Evolutionary conservation across 2,113 vertebrate genomes (phyloP).

Genomic region (Rhinichthys klamathensis): DNA sequence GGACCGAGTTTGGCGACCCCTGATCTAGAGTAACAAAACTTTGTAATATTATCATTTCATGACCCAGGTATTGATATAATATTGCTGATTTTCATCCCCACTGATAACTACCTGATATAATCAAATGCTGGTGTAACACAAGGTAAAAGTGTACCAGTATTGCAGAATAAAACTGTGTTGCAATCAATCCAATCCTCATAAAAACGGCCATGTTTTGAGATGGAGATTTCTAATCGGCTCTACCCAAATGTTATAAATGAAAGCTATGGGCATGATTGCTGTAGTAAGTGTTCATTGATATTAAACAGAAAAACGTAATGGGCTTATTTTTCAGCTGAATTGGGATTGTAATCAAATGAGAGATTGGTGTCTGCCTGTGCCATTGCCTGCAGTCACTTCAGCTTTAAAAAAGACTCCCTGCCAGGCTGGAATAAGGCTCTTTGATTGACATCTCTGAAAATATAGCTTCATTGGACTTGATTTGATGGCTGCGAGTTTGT

Average conservation of each 20-base stretch:
- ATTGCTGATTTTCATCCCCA: not conserved
- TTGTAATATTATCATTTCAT: not conserved
- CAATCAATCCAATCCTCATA: constrained; percentile 17
- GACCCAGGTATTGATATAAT: not conserved
- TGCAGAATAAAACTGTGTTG: not conserved
- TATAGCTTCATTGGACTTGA: constrained; percentile 20
- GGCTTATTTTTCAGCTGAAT: constrained; percentile 13
- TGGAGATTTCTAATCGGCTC: constrained; percentile 24
- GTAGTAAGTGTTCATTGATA: not conserved
- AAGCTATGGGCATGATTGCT: not conserved
- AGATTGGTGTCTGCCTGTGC: not conserved
- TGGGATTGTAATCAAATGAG: not conserved
- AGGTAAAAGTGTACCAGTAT: not conserved
- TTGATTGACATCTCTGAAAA: constrained; percentile 20
- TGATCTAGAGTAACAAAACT: not conserved
- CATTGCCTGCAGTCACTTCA: not conserved
- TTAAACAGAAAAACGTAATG: constrained; percentile 6
- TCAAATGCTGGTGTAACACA: not conserved
- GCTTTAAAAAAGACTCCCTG: constrained; percentile 37
- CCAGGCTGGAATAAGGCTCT: constrained; percentile 9
- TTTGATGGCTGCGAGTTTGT: constrained; percentile 16
- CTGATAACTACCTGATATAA: not conserved
- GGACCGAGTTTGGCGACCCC: too few relatives aligned
- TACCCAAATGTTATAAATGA: constrained; percentile 11
- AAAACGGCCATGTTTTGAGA: not conserved